phyloP scores from a whole-genome alignment of 2,113 vertebrate genomes.

The Chloropsis cyanopogon region DNA sequence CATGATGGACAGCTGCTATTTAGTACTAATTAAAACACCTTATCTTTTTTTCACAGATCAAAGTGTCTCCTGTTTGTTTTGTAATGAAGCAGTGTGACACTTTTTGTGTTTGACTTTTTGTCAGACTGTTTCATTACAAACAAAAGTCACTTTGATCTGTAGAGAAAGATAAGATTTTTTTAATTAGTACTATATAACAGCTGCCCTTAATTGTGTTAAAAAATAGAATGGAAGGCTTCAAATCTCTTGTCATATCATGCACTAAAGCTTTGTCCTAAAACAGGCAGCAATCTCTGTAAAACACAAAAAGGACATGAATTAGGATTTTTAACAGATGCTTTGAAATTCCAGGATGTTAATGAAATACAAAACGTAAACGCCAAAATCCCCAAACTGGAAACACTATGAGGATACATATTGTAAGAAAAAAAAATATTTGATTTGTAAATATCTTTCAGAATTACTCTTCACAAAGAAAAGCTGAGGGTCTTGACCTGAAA shows the following conservation, averaged over 20 bases:
- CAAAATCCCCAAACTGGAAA: neutral
- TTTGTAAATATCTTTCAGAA: neutral
- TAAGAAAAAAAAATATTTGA: neutral
- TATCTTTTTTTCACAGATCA: slow-evolving; percentile 60
- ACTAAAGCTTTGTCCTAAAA: neutral
- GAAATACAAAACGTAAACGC: neutral
- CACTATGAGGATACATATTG: neutral
- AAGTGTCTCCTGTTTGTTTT: slow-evolving; percentile 61
- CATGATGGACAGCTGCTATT: slow-evolving; percentile 35
- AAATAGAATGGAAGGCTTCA: slow-evolving; percentile 8
- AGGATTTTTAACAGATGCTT: neutral
- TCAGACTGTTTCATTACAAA: slow-evolving; percentile 44
- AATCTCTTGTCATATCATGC: neutral
- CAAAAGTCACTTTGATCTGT: slow-evolving; percentile 54
- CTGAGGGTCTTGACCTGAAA: neutral
- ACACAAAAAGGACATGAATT: neutral
- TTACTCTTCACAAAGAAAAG: neutral
- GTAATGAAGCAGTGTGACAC: slow-evolving; percentile 50
- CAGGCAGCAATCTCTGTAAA: neutral
- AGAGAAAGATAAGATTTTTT: slow-evolving; percentile 40
- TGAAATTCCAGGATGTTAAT: neutral
- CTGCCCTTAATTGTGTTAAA: slow-evolving; percentile 5
- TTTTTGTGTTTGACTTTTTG: slow-evolving; percentile 42
- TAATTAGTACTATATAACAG: slow-evolving; percentile 39
- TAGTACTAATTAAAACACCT: slow-evolving; percentile 53